Percentiles rank a stretch among this genome's conserved stretches.
Conservation (phyloP, 2,888 invertebrate species). For the Lordiphosa andalusiaca region DNA sequence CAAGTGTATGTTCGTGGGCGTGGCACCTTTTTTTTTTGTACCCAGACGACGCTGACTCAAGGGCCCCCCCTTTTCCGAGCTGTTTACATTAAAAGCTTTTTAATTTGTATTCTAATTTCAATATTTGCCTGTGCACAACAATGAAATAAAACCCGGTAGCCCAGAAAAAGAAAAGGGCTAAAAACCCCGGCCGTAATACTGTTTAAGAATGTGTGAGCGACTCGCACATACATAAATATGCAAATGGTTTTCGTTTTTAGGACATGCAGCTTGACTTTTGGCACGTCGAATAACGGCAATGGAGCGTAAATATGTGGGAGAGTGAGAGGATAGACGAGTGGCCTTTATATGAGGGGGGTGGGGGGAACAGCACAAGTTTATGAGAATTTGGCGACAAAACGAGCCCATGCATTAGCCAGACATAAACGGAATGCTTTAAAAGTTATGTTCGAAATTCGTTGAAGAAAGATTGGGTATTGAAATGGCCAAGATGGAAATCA, state of each 20-base stretch:
- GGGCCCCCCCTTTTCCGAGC: conserved; percentile 14
- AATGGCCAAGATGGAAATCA: too few species aligned
- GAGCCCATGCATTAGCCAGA: too few species aligned
- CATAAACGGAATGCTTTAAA: too few species aligned
- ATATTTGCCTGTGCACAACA: conserved; percentile 66
- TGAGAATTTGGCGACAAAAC: too few species aligned
- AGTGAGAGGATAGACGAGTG: not conserved
- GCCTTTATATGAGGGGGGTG: too few species aligned
- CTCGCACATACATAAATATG: conserved; percentile 50
- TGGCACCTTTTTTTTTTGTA: conserved; percentile 19
- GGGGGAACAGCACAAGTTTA: too few species aligned
- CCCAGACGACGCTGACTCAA: conserved; percentile 12
- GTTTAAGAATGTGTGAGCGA: conserved; percentile 24
- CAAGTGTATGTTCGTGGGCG: conserved; percentile 36
- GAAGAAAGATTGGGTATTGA: too few species aligned
- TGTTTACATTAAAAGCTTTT: conserved; percentile 73
- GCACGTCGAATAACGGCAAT: conserved; percentile 51
- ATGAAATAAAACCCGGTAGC: conserved; percentile 55
- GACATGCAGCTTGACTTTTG: conserved; percentile 67
- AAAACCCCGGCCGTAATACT: conserved; percentile 9
- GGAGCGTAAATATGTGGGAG: conserved; percentile 23
- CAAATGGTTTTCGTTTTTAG: conserved; percentile 54
- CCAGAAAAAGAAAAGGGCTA: conserved; percentile 30
- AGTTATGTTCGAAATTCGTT: too few species aligned
- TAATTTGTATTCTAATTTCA: conserved; percentile 74